Evolutionary conservation across 1,140 invertebrate genomes (phyloP).

Genomic region (Agraylea sexmaculata): DNA sequence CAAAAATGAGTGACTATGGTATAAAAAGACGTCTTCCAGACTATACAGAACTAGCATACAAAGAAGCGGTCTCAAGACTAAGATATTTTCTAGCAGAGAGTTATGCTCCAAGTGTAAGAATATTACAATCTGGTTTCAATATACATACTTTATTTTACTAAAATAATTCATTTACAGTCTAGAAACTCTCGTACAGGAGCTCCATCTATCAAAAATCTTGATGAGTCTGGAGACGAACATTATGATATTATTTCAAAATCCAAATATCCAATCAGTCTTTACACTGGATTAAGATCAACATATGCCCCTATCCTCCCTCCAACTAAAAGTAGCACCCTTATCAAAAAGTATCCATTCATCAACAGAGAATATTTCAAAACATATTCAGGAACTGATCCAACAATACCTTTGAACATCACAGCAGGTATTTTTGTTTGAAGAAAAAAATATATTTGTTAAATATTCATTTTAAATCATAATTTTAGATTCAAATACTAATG

Average conservation of each 20-base stretch:
- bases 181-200: conserved; percentile 24
- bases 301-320: conserved; percentile 16
- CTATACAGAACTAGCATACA: conserved; percentile 69
- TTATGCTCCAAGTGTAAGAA: conserved; percentile 47
- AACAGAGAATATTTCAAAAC: conserved; percentile 9
- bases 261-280: conserved; percentile 14
- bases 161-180: conserved; percentile 9
- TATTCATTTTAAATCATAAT: background rate
- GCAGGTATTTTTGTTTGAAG: background rate
- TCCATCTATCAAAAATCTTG: conserved; percentile 34
- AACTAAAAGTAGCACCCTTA: background rate
- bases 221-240: conserved; percentile 30
- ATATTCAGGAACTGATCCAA: conserved; percentile 2
- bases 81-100: conserved; percentile 64
- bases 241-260: conserved; percentile 14
- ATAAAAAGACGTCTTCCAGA: conserved; percentile 50
- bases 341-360: conserved; percentile 17
- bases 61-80: conserved; percentile 65
- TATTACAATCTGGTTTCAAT: background rate
- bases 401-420: conserved; percentile 5
- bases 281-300: conserved; percentile 10
- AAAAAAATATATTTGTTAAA: background rate
- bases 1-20: conserved; percentile 38
- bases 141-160: background rate
- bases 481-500: background rate